Conservation (phyloP, 2,797 vertebrate genomes). For the Amblyraja radiata region DNA sequence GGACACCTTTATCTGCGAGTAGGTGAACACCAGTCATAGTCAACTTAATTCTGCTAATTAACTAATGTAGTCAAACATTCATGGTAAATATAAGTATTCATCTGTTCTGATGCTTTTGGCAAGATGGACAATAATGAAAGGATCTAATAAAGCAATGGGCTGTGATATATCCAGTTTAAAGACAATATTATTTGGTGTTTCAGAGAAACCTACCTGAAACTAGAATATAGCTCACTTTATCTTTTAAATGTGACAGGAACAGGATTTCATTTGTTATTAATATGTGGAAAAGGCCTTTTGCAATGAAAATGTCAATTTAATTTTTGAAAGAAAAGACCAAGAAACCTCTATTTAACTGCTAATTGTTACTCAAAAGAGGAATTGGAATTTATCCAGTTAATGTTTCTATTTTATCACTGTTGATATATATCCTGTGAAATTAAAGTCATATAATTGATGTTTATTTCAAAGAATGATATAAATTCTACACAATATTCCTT, state of each 20-base stretch:
- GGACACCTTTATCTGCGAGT: too few relatives aligned
- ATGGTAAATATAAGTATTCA: not conserved
- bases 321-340: not conserved
- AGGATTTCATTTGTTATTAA: not conserved
- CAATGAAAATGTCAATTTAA: not conserved
- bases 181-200: not conserved
- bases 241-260: not conserved
- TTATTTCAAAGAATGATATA: slow-evolving; percentile 20
- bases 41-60: not conserved
- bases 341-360: not conserved
- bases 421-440: not conserved
- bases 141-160: not conserved
- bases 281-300: not conserved
- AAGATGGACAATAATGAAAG: not conserved
- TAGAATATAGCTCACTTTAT: not conserved
- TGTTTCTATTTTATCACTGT: not conserved
- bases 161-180: not conserved
- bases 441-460: not conserved
- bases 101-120: not conserved
- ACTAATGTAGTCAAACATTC: not conserved
- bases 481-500: slow-evolving; percentile 7
- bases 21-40: too few relatives aligned
- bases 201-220: not conserved
- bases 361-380: not conserved
- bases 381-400: slow-evolving; percentile 6